Base-by-base conservation (phyloP, 2,113 vertebrate species). In the Vulpes lagopus region DNA sequence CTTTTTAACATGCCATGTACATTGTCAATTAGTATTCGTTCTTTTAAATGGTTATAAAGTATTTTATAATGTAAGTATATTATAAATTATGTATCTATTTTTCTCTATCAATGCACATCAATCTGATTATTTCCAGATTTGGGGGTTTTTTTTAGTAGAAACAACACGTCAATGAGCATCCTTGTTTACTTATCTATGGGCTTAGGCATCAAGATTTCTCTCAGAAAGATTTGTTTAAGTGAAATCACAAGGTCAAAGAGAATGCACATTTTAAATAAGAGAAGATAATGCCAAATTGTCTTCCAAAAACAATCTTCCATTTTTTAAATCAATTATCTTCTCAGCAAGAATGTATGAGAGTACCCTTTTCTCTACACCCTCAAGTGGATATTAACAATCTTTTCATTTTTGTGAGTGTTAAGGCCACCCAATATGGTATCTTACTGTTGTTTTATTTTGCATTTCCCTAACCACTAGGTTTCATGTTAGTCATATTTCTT, bases 191-290 rank as follows among this genome's bases (percentile, higher is more conserved):
- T 83, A 30, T 20, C 85, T 95, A 85, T 84, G 43, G 17, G 32
- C 22, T 91, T 95, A 80, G 89, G 55, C 57, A 60, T 55, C 83
- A 95, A 78, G 49, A 79, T 73, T 90, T 95, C 53, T 65, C 43
- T 89, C 10, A 74, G 38, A 32, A 73, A 96, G 25, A 80, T 82
- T 94, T 94, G 71, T 84, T 1, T 89, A 85, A 89, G 49, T 94
- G 67, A 84, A 87, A 71, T 92, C 60, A 3, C 22, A 59, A 90
- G 43, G 30, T 87, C 17, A 83, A 79, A 94, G 71, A 96, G 22
- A 91, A 86, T 76, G n/a, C 82, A 57, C 9, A 69, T 94, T 92
- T 95, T 94, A 87, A 94, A 69, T 84, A 94, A 89, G 51, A 11
- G 51, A 92, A 88, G 32, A 51, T 81, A 84, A 62, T 91, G 25